A percentile compares a stretch with the other conserved stretches of the same genome.
These are phyloP conservation scores for Anneissia japonica DNA, from an alignment of 35 echinoderm and acorn worm genomes.

Conservation along the genomic window DNA sequence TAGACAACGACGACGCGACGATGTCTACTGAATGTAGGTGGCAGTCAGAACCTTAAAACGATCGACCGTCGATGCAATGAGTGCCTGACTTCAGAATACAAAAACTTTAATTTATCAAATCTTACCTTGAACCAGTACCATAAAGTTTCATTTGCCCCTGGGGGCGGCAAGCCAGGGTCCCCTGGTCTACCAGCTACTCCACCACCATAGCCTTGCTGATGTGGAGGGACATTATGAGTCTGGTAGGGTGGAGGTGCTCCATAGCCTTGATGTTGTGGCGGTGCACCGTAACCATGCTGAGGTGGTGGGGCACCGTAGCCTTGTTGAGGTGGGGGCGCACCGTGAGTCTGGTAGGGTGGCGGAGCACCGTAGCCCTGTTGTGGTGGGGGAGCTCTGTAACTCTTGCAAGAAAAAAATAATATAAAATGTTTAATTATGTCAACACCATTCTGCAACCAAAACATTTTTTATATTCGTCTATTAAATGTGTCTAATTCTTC, in stretches of 20 bases:
- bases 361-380: slow-evolving; percentile 6
- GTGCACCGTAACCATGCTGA: slow-evolving; percentile 40
- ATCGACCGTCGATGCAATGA: not conserved
- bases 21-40: not conserved
- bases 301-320: slow-evolving; percentile 42
- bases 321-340: slow-evolving; percentile 24
- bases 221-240: not conserved
- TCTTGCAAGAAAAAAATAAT: too few species aligned
- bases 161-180: slow-evolving; percentile 28
- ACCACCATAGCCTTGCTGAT: slow-evolving; percentile 12
- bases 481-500: too few species aligned
- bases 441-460: too few species aligned
- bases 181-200: not conserved
- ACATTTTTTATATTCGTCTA: too few species aligned
- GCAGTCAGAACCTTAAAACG: not conserved
- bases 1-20: too few species aligned
- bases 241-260: slow-evolving; percentile 22
- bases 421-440: too few species aligned
- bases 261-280: slow-evolving; percentile 20
- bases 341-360: not conserved
- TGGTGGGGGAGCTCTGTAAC: not conserved
- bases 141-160: slow-evolving; percentile 67
- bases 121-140: slow-evolving; percentile 87
- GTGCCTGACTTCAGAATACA: not conserved
- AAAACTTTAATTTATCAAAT: not conserved